Evolutionary conservation across 1,140 invertebrate species (phyloP).

Genomic region (Physella acuta): DNA sequence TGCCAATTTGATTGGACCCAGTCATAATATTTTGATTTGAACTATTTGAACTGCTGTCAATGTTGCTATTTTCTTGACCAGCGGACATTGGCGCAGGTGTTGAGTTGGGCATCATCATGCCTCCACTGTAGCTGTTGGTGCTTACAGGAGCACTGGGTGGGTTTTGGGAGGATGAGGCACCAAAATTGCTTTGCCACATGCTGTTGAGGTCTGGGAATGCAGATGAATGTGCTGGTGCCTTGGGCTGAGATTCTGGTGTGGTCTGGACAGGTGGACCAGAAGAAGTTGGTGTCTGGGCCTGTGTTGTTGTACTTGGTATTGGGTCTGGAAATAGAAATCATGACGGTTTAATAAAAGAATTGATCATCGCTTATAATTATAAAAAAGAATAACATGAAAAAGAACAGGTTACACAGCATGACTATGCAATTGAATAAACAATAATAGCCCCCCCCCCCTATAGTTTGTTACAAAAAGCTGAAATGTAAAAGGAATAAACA

Average conservation of each 20-base stretch:
- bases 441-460: too few species aligned
- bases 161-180: neutral
- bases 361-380: too few species aligned
- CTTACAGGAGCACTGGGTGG: neutral
- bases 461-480: too few species aligned
- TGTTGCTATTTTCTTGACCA: neutral
- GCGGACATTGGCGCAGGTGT: neutral
- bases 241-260: conserved; percentile 11
- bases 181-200: conserved; percentile 27
- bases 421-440: too few species aligned
- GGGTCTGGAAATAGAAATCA: too few species aligned
- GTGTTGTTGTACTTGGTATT: too few species aligned
- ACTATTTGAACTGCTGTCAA: neutral
- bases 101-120: neutral
- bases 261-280: too few species aligned
- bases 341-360: too few species aligned
- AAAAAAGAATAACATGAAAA: too few species aligned
- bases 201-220: conserved; percentile 21
- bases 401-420: too few species aligned
- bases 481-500: too few species aligned
- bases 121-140: conserved; percentile 9
- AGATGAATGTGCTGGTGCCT: neutral
- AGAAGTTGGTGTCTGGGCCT: too few species aligned
- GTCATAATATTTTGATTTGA: conserved; percentile 9
- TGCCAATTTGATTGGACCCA: neutral